Evolutionary conservation across 2,113 vertebrate genomes (phyloP).

Genomic region (Mystacornis crossleyi): DNA sequence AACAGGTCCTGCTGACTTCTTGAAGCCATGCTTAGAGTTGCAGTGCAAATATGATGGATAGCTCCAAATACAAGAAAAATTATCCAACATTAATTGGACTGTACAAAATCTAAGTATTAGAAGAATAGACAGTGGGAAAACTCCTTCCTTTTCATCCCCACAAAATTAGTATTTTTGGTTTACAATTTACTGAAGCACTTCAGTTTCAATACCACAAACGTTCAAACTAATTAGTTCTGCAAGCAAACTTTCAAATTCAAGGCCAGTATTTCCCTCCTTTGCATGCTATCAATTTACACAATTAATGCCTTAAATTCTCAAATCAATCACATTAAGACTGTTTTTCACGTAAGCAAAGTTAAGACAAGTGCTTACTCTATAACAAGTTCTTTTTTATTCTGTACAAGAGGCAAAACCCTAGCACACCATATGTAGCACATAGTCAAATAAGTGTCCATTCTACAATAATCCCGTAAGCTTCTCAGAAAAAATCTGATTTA

Average conservation of each 20-base stretch:
- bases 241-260: background rate
- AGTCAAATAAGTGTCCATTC: slow-evolving; percentile 16
- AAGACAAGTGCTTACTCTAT: background rate
- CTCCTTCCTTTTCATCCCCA: background rate
- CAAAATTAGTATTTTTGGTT: background rate
- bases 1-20: background rate
- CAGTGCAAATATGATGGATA: background rate
- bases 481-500: slow-evolving; percentile 15
- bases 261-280: background rate
- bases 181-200: background rate
- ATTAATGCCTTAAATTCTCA: background rate
- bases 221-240: background rate
- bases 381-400: background rate
- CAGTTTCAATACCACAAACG: background rate
- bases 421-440: background rate
- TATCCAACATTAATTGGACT: background rate
- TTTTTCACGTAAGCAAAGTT: background rate
- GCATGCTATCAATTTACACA: background rate
- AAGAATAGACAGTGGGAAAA: background rate
- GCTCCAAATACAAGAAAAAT: background rate
- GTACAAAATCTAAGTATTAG: background rate
- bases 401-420: background rate
- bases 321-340: background rate
- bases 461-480: slow-evolving; percentile 37
- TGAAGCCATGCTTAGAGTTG: background rate